These are phyloP conservation scores for Momotus momota DNA, from an alignment of 2,797 vertebrate genomes.

Conservation along the genomic window DNA sequence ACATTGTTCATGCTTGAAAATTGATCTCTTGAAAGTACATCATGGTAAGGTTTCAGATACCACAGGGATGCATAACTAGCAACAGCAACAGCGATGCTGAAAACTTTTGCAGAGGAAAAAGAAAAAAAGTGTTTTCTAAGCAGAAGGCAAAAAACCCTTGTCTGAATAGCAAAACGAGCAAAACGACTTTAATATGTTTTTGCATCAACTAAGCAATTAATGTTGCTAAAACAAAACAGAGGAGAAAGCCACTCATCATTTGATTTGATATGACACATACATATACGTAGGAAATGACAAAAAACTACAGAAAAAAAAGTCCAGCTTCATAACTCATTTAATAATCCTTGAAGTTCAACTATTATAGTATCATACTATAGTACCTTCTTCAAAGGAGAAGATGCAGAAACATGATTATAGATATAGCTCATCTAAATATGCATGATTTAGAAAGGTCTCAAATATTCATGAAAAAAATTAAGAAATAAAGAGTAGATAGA, in stretches of 20 bases:
- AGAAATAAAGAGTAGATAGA: not conserved
- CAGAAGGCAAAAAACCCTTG: not conserved
- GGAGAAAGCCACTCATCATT: not conserved
- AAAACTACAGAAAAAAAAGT: not conserved
- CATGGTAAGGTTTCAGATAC: not conserved
- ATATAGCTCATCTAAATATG: not conserved
- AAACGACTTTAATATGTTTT: not conserved
- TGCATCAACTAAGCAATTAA: not conserved
- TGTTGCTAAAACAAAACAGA: not conserved
- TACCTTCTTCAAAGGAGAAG: not conserved
- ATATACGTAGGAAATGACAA: not conserved
- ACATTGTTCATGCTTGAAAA: not conserved
- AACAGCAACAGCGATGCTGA: not conserved
- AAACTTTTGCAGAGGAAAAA: not conserved
- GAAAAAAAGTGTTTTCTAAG: not conserved
- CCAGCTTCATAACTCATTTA: not conserved
- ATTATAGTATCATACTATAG: not conserved
- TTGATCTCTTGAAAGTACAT: not conserved
- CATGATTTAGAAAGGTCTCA: not conserved
- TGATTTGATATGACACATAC: not conserved
- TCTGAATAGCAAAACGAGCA: not conserved
- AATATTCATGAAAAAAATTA: not conserved
- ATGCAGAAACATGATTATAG: not conserved
- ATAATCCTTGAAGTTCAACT: not conserved
- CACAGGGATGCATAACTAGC: not conserved